These are phyloP conservation scores for Spondyliosoma cantharus DNA, from an alignment of 2,797 vertebrate species.

Conservation along the genomic window DNA sequence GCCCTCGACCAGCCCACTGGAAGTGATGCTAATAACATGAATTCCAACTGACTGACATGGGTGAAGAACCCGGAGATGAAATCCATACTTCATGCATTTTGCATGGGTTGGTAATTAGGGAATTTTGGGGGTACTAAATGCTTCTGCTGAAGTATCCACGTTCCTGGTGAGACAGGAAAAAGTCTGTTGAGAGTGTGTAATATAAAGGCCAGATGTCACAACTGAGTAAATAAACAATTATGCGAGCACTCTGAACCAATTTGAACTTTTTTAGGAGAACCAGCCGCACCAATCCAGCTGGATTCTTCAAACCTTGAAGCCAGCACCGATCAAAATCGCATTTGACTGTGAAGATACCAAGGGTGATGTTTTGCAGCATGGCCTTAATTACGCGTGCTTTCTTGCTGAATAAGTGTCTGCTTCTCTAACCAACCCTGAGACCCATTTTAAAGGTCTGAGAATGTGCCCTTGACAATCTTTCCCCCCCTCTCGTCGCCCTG, in stretches of 20 bases:
- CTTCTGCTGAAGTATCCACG: constrained; percentile 31
- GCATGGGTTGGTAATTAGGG: constrained; percentile 75
- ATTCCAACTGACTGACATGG: constrained; percentile 75
- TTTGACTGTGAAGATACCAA: constrained; percentile 23
- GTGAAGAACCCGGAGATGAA: constrained; percentile 79
- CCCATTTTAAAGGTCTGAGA: constrained; percentile 72
- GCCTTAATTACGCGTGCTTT: constrained; percentile 71
- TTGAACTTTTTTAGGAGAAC: constrained; percentile 10
- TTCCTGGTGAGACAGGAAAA: constrained; percentile 28
- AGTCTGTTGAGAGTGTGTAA: constrained; percentile 16
- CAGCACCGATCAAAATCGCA: constrained; percentile 35
- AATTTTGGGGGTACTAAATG: constrained; percentile 57
- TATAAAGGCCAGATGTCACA: constrained; percentile 18
- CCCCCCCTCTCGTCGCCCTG: constrained; percentile 58
- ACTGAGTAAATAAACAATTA: constrained; percentile 28
- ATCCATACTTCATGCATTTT: constrained; percentile 86
- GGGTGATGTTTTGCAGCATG: constrained; percentile 53
- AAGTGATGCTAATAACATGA: constrained; percentile 80
- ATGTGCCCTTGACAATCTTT: constrained; percentile 64
- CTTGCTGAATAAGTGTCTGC: constrained; percentile 71
- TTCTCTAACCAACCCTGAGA: constrained; percentile 73
- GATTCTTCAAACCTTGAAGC: constrained; percentile 31
- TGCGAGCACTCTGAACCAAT: not conserved
- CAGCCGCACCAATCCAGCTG: not conserved
- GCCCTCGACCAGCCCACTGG: constrained; percentile 57